A percentile compares a stretch with the other conserved stretches of the same genome.
phyloP scores from a whole-genome alignment of 2,113 vertebrate species.

The Beaufortia kweichowensis region DNA sequence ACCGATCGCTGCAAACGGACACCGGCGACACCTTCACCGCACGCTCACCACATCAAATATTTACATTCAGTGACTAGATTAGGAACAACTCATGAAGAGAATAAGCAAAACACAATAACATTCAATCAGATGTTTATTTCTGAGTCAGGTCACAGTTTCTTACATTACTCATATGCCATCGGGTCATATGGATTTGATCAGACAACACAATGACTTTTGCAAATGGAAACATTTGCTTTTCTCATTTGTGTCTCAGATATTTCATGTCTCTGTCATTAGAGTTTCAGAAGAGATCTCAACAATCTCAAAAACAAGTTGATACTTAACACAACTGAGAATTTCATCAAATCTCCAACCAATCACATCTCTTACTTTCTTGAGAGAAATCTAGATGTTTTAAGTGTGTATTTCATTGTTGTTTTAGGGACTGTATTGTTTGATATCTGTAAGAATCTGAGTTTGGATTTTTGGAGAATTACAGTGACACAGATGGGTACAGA shows the following conservation, averaged over 20 bases:
- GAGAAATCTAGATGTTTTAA: neutral
- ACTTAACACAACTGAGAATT: too few relatives aligned
- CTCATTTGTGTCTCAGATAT: too few relatives aligned
- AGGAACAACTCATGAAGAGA: conserved; percentile 14
- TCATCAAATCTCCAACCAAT: neutral
- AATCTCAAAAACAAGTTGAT: too few relatives aligned
- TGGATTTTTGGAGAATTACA: conserved; percentile 1
- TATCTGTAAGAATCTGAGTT: neutral
- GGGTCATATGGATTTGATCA: too few relatives aligned
- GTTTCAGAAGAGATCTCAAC: too few relatives aligned
- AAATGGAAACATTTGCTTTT: too few relatives aligned
- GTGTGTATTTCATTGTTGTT: neutral
- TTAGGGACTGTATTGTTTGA: neutral
- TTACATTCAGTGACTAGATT: conserved; percentile 13
- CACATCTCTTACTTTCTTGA: neutral
- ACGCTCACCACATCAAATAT: conserved; percentile 22
- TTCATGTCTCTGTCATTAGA: too few relatives aligned
- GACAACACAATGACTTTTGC: too few relatives aligned
- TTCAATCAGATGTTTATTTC: conserved; percentile 10
- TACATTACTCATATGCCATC: too few relatives aligned
- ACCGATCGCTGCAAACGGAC: conserved; percentile 18
- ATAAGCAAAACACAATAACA: neutral
- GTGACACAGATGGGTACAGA: conserved; percentile 60
- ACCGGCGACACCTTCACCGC: conserved; percentile 26
- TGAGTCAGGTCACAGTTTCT: too few relatives aligned